Percentiles rank a stretch among this genome's conserved stretches.
These are phyloP conservation scores for Carapus acus DNA, from an alignment of 2,797 vertebrate genomes.

Conservation along the genomic window DNA sequence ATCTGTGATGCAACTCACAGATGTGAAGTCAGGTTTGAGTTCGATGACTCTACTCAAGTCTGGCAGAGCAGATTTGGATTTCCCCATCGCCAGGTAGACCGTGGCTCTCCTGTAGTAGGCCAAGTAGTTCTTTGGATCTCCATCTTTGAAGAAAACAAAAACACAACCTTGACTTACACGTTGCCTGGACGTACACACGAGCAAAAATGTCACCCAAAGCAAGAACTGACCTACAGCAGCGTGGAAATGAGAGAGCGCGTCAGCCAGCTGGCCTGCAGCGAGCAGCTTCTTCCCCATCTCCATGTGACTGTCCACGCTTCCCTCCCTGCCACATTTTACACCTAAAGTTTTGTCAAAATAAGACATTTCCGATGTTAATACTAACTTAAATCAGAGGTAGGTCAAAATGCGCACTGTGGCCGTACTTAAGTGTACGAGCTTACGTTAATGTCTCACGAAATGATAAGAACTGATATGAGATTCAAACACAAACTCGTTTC, in stretches of 20 bases:
- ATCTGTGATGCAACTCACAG: slow-evolving; percentile 76
- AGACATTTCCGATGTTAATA: no score
- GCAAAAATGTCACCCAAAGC: not conserved
- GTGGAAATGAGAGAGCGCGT: slow-evolving; percentile 95
- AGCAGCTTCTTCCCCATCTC: slow-evolving; percentile 98
- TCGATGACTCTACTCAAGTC: slow-evolving; percentile 95
- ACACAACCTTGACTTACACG: no score
- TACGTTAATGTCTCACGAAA: no score
- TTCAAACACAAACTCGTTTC: no score
- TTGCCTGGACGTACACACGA: no score
- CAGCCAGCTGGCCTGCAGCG: slow-evolving; percentile 93
- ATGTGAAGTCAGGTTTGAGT: slow-evolving; percentile 96
- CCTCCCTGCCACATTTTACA: slow-evolving; percentile 85
- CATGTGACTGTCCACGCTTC: slow-evolving; percentile 89
- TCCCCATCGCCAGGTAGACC: slow-evolving; percentile 95
- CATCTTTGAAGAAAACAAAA: slow-evolving; percentile 71
- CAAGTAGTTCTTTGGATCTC: slow-evolving; percentile 92
- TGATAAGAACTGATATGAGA: no score
- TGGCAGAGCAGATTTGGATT: slow-evolving; percentile 94
- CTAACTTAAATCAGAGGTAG: no score
- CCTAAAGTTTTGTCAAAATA: slow-evolving; percentile 60
- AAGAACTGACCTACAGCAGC: slow-evolving; percentile 85
- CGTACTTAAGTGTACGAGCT: no score
- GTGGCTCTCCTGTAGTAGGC: slow-evolving; percentile 96
- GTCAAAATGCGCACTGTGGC: no score